Conservation (phyloP, 2,797 vertebrate species). For the Xenopus petersii region DNA sequence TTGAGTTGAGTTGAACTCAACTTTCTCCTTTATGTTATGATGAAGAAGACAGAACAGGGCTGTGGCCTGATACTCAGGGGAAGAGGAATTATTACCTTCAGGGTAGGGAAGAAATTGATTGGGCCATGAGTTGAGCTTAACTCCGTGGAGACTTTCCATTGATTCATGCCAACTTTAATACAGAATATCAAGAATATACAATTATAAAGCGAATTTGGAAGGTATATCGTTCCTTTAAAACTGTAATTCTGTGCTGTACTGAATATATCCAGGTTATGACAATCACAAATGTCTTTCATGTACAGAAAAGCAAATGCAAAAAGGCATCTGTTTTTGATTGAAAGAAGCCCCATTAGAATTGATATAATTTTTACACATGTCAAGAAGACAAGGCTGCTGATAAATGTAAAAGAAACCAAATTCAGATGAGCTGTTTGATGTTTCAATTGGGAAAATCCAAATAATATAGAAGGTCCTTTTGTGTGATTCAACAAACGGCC, state of each 20-base stretch:
- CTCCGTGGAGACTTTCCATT: no score
- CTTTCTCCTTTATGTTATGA: no score
- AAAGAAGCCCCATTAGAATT: constrained; percentile 5
- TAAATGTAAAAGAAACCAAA: constrained; percentile 19
- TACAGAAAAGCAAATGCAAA: constrained; percentile 2
- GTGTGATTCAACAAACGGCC: constrained; percentile 18
- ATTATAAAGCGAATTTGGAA: background rate
- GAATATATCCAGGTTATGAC: no score
- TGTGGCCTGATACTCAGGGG: no score
- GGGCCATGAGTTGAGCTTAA: no score
- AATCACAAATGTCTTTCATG: background rate
- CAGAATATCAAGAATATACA: no score
- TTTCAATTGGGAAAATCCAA: constrained; percentile 27
- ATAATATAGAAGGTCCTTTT: constrained; percentile 29
- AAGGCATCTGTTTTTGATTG: constrained; percentile 28
- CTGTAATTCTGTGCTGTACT: background rate
- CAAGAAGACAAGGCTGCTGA: constrained; percentile 31
- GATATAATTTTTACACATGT: constrained; percentile 21
- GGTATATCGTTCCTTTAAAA: background rate
- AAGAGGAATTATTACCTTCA: no score
- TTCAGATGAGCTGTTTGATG: constrained; percentile 13
- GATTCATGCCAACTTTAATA: no score
- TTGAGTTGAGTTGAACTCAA: no score
- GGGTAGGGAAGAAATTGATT: no score
- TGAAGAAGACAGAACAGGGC: no score